Conservation (phyloP, 2,888 invertebrate species). For the Troides helena region DNA sequence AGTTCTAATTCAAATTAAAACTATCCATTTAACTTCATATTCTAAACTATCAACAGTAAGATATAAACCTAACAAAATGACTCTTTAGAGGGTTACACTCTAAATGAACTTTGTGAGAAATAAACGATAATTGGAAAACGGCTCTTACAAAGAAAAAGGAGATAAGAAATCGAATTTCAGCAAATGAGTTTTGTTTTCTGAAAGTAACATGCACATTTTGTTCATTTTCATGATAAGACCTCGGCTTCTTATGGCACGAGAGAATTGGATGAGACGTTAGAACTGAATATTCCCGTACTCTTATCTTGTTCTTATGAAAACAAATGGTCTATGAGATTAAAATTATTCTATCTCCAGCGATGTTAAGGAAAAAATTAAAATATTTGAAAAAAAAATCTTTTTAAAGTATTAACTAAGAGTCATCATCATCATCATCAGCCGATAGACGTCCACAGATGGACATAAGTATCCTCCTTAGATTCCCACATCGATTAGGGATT, state of each 20-base stretch:
- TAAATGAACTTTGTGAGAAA: conserved; percentile 4
- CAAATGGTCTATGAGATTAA: background rate
- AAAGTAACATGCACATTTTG: conserved; percentile 11
- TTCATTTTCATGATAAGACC: conserved; percentile 7
- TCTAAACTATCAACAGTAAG: too few relatives aligned
- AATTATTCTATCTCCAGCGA: too few relatives aligned
- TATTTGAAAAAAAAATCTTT: too few relatives aligned
- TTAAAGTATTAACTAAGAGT: too few relatives aligned
- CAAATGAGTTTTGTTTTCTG: conserved; percentile 19
- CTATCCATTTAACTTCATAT: too few relatives aligned
- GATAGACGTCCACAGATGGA: too few relatives aligned
- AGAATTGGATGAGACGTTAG: conserved; percentile 2
- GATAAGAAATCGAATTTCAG: conserved; percentile 21
- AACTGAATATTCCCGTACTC: background rate
- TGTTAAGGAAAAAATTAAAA: too few relatives aligned
- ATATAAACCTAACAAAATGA: background rate
- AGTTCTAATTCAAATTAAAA: too few relatives aligned
- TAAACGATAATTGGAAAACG: conserved; percentile 23
- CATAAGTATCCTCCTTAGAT: too few relatives aligned
- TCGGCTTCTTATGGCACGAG: background rate
- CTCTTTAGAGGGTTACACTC: background rate
- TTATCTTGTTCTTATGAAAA: background rate
- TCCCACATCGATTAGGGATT: too few relatives aligned
- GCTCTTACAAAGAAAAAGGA: background rate
- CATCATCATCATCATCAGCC: too few relatives aligned